Evolutionary conservation across 1,140 invertebrate genomes (phyloP).

Genomic region (Diploscapter pachys): DNA sequence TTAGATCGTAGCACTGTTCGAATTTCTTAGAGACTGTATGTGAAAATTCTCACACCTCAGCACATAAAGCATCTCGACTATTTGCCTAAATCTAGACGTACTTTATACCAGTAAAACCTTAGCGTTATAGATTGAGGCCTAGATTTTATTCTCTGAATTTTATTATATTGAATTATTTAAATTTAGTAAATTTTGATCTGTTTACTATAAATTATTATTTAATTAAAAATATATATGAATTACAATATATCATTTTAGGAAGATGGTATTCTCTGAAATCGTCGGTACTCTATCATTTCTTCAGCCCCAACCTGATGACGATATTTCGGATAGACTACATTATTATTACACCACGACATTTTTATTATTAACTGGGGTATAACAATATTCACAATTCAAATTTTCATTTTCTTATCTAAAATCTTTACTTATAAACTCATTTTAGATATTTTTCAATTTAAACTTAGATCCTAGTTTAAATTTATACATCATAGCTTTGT

Average conservation of each 20-base stretch:
- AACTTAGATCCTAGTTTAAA: not conserved
- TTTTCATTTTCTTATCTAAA: slow-evolving; percentile 17
- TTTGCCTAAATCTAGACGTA: too few species aligned
- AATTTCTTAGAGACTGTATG: too few species aligned
- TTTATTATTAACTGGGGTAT: slow-evolving; percentile 53
- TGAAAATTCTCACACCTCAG: too few species aligned
- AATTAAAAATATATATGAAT: too few species aligned
- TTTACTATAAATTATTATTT: not conserved
- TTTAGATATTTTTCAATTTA: not conserved
- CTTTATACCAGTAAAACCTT: too few species aligned
- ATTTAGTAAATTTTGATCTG: slow-evolving; percentile 3
- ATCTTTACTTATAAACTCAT: not conserved
- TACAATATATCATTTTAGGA: slow-evolving; percentile 22
- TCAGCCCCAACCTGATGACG: slow-evolving; percentile 53
- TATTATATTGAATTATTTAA: slow-evolving; percentile 8
- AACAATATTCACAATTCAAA: slow-evolving; percentile 10
- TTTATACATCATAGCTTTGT: not conserved
- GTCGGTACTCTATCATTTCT: slow-evolving; percentile 57
- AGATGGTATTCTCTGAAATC: slow-evolving; percentile 58
- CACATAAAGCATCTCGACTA: too few species aligned
- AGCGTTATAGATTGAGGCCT: too few species aligned
- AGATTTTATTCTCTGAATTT: not conserved
- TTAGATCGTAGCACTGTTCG: too few species aligned
- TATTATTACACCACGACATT: slow-evolving; percentile 57
- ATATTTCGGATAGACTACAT: slow-evolving; percentile 53